phyloP scores from a whole-genome alignment of 2,888 invertebrate species.

The Seladonia tumulorum region DNA sequence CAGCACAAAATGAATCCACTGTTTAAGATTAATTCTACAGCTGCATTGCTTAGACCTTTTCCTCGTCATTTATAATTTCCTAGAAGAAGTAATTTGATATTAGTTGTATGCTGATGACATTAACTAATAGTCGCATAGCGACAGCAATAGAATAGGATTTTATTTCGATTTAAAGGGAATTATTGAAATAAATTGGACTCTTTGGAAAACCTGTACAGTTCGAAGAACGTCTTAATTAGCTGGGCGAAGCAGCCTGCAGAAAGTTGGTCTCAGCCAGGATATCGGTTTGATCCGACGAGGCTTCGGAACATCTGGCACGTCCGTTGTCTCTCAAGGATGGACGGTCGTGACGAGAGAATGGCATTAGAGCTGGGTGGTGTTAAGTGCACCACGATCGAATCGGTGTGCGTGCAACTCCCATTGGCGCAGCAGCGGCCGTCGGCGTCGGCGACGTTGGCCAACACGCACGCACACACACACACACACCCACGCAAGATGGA shows the following conservation, averaged over 20 bases:
- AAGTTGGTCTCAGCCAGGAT: not conserved
- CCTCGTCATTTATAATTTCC: too few species aligned
- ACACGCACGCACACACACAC: too few species aligned
- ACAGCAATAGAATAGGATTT: too few species aligned
- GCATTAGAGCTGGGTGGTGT: conserved; percentile 70
- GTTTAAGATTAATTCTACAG: too few species aligned
- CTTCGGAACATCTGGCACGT: conserved; percentile 68
- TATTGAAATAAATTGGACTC: too few species aligned
- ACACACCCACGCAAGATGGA: not conserved
- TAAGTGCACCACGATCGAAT: conserved; percentile 71
- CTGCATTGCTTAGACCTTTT: too few species aligned
- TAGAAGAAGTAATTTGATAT: too few species aligned
- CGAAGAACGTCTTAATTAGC: not conserved
- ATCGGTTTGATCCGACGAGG: conserved; percentile 47
- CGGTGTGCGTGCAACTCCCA: conserved; percentile 59
- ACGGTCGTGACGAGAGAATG: conserved; percentile 69
- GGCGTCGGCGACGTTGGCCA: conserved; percentile 20
- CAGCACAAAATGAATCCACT: too few species aligned
- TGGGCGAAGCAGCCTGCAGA: not conserved
- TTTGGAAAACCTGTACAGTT: not conserved
- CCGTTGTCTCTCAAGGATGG: conserved; percentile 68
- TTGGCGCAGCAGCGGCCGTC: conserved; percentile 48
- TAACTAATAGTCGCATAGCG: too few species aligned
- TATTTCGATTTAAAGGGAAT: too few species aligned
- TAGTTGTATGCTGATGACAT: too few species aligned